Base-by-base conservation (phyloP, 35 echinoderm and acorn worm species). In the Acanthaster planci region DNA sequence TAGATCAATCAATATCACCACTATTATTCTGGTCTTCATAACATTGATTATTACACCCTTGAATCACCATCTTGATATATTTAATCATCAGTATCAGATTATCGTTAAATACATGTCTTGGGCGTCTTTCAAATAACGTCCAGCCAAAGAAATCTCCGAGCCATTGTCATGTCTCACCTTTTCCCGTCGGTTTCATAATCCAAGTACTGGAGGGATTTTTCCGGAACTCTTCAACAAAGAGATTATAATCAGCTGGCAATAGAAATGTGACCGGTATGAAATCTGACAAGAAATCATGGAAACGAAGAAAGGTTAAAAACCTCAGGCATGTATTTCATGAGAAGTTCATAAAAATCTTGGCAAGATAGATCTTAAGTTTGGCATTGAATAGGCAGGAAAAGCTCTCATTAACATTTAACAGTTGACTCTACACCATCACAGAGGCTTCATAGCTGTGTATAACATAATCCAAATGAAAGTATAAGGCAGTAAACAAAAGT, bases 121-220 rank as follows among this genome's bases (percentile, higher is more conserved):
- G 55, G 55, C 12, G 55, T 57, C n/a, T 27, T 8, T 18, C 18
- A 7, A 18, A 68, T 27, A 27, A 35, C 4, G 4, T 68, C 18
- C n/a, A 68, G 17, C n/a, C n/a, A 23, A 27, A 68, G 32, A 68
- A 7, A 68, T 68, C 60, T 17, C 60, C 4, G 42, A 68, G 5
- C 4, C 18, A 68, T 27, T 68, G 60, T 18, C 22, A 23, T 79
- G 37, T 51, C 36, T 85, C 51, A 93, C 95, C 95, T 91, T 97
- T 97, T 64, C 95, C 95, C 53, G 95, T 97, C 26, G 95, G 95
- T 82, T 97, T 97, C 95, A 97, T 97, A 40, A 97, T 97, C 95
- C 95, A 97, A 10, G 95, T 97, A 55, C 91, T 93, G 8, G 91
- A 97, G 23, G 95, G 95, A 72, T 97, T 97, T 76, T 97, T 97